These are phyloP conservation scores for Cryptosula pallasiana DNA, from an alignment of 2,888 invertebrate genomes.

Conservation along the genomic window DNA sequence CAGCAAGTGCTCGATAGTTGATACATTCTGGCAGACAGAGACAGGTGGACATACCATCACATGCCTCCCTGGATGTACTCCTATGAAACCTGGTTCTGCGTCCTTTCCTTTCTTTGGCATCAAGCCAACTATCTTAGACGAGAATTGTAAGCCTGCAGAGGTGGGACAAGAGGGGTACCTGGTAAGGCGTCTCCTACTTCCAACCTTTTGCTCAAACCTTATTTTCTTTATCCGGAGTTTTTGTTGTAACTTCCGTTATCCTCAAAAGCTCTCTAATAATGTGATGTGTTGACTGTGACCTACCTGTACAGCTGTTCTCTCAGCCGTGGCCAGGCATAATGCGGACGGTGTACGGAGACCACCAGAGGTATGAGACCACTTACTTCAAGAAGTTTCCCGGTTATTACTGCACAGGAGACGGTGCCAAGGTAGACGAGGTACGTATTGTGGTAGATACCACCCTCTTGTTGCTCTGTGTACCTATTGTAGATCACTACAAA, in stretches of 20 bases:
- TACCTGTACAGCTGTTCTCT: slow-evolving; percentile 64
- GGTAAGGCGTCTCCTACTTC: too few relatives aligned
- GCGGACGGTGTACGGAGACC: slow-evolving; percentile 87
- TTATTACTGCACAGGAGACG: slow-evolving; percentile 96
- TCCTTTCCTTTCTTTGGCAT: slow-evolving; percentile 97
- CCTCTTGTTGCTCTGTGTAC: too few relatives aligned
- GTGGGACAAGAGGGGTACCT: slow-evolving; percentile 91
- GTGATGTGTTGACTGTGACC: neutral
- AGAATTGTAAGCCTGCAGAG: slow-evolving; percentile 69
- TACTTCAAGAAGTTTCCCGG: slow-evolving; percentile 95
- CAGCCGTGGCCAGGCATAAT: slow-evolving; percentile 98
- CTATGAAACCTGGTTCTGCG: slow-evolving; percentile 96
- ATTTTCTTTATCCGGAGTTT: too few relatives aligned
- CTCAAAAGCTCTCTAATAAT: too few relatives aligned
- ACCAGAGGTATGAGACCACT: slow-evolving; percentile 66
- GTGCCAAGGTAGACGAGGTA: slow-evolving; percentile 48
- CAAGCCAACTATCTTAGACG: slow-evolving; percentile 77
- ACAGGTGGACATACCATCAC: slow-evolving; percentile 96
- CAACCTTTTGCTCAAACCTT: too few relatives aligned
- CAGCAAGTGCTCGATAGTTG: slow-evolving; percentile 71
- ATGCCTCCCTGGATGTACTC: slow-evolving; percentile 89
- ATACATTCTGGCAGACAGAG: slow-evolving; percentile 99
- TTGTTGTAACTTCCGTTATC: too few relatives aligned
- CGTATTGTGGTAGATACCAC: too few relatives aligned
- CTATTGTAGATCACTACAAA: too few relatives aligned